Percentiles rank a stretch among this genome's conserved stretches.
Evolutionary conservation across 2,797 vertebrate genomes (phyloP).

Genomic region (Glossophaga mutica): DNA sequence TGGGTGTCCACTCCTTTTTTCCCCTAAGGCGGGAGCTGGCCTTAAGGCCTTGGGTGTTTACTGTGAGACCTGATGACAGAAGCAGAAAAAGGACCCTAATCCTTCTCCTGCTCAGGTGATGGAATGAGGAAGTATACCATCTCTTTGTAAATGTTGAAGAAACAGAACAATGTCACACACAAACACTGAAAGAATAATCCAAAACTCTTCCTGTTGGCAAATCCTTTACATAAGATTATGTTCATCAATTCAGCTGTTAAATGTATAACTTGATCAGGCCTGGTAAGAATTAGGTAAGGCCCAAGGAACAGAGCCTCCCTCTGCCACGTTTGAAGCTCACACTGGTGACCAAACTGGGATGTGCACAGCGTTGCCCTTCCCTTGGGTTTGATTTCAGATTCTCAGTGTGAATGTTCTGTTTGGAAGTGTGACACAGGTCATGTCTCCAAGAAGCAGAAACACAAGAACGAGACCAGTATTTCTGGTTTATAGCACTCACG

Average conservation of each 20-base stretch:
- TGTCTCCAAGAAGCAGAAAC: not conserved
- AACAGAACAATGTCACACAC: not conserved
- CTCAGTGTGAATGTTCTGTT: rapidly evolving
- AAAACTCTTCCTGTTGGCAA: not conserved
- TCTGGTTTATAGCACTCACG: not conserved
- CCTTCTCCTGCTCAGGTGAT: not conserved
- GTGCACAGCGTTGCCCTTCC: not conserved
- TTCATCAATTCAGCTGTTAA: not conserved
- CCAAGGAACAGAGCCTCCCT: not conserved
- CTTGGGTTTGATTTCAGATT: not conserved
- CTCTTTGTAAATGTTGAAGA: not conserved
- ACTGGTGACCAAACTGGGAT: not conserved
- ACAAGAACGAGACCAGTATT: not conserved
- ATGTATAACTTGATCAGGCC: not conserved
- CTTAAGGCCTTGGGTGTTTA: too few relatives aligned
- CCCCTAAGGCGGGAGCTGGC: rapidly evolving
- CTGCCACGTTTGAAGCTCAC: rapidly evolving
- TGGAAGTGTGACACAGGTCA: not conserved
- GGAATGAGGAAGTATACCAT: not conserved
- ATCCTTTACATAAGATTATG: not conserved
- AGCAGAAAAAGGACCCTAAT: too few relatives aligned
- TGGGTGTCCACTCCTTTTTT: not conserved
- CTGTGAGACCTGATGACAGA: not conserved
- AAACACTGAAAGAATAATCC: not conserved
- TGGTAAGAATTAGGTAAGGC: not conserved